Conservation (phyloP, 2,888 invertebrate genomes). For the Helobdella robusta region DNA sequence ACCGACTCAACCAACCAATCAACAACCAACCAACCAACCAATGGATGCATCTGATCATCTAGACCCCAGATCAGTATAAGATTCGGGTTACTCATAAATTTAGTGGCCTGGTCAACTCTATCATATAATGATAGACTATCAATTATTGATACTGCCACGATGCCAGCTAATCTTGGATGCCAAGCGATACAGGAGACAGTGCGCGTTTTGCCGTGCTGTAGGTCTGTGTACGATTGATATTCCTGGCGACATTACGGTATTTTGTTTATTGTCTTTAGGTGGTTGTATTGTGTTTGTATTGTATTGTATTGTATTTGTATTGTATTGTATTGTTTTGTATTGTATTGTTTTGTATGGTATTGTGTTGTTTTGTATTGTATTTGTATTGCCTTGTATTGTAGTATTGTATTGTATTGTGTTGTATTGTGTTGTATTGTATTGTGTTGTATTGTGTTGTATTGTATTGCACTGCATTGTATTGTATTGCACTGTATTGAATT, state of each 20-base stretch:
- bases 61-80: slow-evolving; percentile 51
- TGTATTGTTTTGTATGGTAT: too few species aligned
- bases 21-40: slow-evolving; percentile 37
- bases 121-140: slow-evolving; percentile 48
- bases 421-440: too few species aligned
- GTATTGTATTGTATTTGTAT: too few species aligned
- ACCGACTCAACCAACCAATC: not conserved
- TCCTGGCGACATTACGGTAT: slow-evolving; percentile 45
- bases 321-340: too few species aligned
- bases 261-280: too few species aligned
- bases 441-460: too few species aligned
- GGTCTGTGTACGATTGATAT: slow-evolving; percentile 50
- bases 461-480: too few species aligned
- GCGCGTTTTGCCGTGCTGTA: slow-evolving; percentile 49
- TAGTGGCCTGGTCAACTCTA: slow-evolving; percentile 44
- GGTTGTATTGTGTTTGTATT: too few species aligned
- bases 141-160: slow-evolving; percentile 47
- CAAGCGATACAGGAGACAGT: slow-evolving; percentile 49
- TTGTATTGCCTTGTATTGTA: too few species aligned
- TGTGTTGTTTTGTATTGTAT: too few species aligned
- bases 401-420: too few species aligned
- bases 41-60: slow-evolving; percentile 50
- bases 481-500: too few species aligned
- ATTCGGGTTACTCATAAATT: slow-evolving; percentile 47
- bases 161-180: slow-evolving; percentile 48